phyloP scores from a whole-genome alignment of 2,888 invertebrate genomes.

The Drosophila algonquin region DNA sequence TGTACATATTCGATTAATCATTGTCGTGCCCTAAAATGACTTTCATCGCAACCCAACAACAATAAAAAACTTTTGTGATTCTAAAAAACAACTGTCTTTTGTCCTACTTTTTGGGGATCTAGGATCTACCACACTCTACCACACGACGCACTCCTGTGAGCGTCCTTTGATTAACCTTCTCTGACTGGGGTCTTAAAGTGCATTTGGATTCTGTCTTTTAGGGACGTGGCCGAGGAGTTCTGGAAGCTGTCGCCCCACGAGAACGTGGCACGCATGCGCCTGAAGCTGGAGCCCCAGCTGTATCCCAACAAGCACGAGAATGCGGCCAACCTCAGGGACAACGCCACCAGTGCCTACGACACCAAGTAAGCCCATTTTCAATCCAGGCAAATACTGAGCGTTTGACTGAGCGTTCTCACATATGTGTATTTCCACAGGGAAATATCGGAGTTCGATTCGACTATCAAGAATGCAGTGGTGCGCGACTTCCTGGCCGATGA shows the following conservation, averaged over 20 bases:
- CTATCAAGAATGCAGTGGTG: constrained; percentile 84
- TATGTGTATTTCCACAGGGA: constrained; percentile 60
- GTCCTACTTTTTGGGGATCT: neutral
- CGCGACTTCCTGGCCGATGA: constrained; percentile 84
- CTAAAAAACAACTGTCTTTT: constrained; percentile 16
- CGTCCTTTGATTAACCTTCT: neutral
- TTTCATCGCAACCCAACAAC: constrained; percentile 76
- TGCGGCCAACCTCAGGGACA: constrained; percentile 87
- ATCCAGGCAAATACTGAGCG: neutral
- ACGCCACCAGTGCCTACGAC: constrained; percentile 83
- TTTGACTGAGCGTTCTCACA: neutral
- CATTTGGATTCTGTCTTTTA: constrained; percentile 63
- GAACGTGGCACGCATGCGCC: constrained; percentile 87
- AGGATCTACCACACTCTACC: neutral
- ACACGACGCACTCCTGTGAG: neutral
- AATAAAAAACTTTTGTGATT: constrained; percentile 49
- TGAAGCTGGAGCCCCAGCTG: constrained; percentile 86
- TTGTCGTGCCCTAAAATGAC: constrained; percentile 80
- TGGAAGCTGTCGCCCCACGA: constrained; percentile 87
- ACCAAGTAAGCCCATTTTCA: constrained; percentile 72
- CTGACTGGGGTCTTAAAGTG: neutral
- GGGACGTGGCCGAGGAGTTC: constrained; percentile 83
- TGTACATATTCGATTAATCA: constrained; percentile 82
- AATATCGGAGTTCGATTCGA: constrained; percentile 83
- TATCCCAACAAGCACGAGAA: constrained; percentile 86